Conservation (phyloP, 2,797 vertebrate species). For the Dryobates pubescens region DNA sequence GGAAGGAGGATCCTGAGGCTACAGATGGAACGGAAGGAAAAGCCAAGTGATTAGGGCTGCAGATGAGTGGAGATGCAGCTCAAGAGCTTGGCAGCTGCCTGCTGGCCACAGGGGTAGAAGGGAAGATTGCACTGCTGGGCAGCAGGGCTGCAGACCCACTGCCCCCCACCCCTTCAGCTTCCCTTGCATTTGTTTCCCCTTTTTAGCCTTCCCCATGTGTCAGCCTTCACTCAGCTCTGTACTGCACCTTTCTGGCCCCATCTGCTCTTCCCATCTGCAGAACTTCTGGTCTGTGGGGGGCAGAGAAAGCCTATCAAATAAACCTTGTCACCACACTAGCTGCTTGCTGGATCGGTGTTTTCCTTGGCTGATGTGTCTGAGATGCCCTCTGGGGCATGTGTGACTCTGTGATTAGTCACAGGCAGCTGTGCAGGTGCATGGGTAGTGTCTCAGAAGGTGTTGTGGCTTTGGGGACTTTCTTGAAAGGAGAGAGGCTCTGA, state of each 20-base stretch:
- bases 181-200: background rate
- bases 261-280: background rate
- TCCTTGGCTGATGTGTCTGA: background rate
- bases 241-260: background rate
- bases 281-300: background rate
- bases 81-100: slow-evolving; percentile 25
- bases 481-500: rapidly evolving
- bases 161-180: background rate
- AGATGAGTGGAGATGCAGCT: slow-evolving; percentile 30
- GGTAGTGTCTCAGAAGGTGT: background rate
- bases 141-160: background rate
- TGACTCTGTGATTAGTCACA: background rate
- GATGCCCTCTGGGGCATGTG: rapidly evolving
- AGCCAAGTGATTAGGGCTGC: slow-evolving; percentile 45
- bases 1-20: slow-evolving; percentile 36
- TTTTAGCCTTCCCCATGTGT: background rate
- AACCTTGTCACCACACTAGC: background rate
- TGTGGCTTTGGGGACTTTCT: background rate
- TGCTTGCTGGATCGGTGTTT: background rate
- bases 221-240: background rate
- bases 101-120: slow-evolving; percentile 37
- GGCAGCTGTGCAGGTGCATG: background rate
- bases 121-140: background rate
- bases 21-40: slow-evolving; percentile 47
- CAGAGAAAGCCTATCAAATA: background rate